Evolutionary conservation across 2,888 invertebrate species (phyloP).

Genomic region (Hylaea fasciaria): DNA sequence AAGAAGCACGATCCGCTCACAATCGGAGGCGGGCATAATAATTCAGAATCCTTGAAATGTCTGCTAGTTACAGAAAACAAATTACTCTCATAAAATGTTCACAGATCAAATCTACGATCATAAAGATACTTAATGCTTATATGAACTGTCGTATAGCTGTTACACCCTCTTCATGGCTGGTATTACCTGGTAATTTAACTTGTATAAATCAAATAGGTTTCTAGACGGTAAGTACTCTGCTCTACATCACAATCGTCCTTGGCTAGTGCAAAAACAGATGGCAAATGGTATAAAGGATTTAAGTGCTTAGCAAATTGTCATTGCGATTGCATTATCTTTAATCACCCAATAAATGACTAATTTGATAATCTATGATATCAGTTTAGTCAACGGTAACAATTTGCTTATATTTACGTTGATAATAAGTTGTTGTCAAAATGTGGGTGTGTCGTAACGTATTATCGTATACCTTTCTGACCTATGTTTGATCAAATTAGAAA

Average conservation of each 20-base stretch:
- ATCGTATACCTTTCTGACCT: not conserved
- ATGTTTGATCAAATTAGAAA: not conserved
- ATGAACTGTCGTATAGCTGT: too few species aligned
- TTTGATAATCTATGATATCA: constrained; percentile 6
- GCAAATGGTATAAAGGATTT: not conserved
- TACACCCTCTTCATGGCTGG: too few species aligned
- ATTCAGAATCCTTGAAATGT: too few species aligned
- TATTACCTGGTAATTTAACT: not conserved
- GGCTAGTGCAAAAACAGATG: not conserved
- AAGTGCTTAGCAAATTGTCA: not conserved
- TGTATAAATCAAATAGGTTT: too few species aligned
- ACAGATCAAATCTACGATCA: too few species aligned
- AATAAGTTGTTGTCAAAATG: not conserved
- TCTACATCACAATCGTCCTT: too few species aligned
- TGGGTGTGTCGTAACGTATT: constrained; percentile 4
- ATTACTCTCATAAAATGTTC: too few species aligned
- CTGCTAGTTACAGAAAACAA: too few species aligned
- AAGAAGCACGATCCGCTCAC: too few species aligned
- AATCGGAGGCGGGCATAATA: too few species aligned
- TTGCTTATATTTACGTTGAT: constrained; percentile 11
- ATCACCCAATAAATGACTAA: constrained; percentile 3
- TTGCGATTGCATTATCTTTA: constrained; percentile 18
- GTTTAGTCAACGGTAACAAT: not conserved
- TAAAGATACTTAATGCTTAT: too few species aligned
- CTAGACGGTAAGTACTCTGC: too few species aligned